phyloP scores from a whole-genome alignment of 2,113 vertebrate species.

The Charadrius vociferus region DNA sequence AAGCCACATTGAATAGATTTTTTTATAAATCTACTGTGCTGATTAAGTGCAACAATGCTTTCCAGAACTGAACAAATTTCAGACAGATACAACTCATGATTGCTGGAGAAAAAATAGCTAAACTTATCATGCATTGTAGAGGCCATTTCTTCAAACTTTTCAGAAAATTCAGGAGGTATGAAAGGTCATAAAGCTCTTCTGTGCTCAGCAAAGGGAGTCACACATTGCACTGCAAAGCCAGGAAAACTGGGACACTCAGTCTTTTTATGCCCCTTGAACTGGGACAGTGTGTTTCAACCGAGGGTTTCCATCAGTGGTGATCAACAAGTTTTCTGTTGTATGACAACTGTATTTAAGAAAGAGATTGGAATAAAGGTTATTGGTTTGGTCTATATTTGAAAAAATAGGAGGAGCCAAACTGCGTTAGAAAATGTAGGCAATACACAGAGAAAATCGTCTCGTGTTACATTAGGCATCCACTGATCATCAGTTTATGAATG shows the following conservation, averaged over 20 bases:
- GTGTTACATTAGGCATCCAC: background rate
- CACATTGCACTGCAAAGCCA: background rate
- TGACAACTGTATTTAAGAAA: background rate
- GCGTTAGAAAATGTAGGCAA: background rate
- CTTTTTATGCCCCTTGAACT: constrained; percentile 3
- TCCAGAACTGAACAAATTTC: background rate
- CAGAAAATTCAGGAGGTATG: background rate
- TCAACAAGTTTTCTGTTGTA: background rate
- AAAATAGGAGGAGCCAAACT: background rate
- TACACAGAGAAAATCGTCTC: background rate
- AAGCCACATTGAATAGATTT: rapidly evolving
- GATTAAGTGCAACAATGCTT: background rate
- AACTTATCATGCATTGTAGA: background rate
- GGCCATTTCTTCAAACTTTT: background rate
- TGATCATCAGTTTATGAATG: background rate
- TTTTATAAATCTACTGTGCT: background rate
- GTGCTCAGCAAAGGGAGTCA: background rate
- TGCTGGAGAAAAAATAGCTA: background rate
- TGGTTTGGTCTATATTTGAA: background rate
- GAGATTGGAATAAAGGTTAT: background rate
- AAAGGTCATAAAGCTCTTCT: background rate
- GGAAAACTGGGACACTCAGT: background rate
- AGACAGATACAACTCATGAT: background rate
- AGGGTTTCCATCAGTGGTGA: background rate
- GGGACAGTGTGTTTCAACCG: background rate